Evolutionary conservation across 1,140 invertebrate genomes (phyloP).

Genomic region (Polypedilum vanderplanki): DNA sequence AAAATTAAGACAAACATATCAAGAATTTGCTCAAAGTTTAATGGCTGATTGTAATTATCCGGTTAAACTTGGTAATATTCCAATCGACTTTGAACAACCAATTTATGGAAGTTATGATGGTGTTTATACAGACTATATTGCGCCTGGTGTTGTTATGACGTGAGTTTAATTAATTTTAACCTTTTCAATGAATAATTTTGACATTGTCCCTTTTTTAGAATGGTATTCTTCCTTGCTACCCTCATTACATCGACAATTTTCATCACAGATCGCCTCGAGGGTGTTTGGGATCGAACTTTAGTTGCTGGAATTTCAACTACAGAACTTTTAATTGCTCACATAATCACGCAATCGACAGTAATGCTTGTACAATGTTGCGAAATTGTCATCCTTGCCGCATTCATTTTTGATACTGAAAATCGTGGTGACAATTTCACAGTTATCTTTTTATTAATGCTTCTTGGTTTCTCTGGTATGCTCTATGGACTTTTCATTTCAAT

Average conservation of each 20-base stretch:
- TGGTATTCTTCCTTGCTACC: constrained; percentile 72
- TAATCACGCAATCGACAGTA: constrained; percentile 64
- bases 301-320: constrained; percentile 62
- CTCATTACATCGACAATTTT: constrained; percentile 70
- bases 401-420: constrained; percentile 53
- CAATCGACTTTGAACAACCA: constrained; percentile 59
- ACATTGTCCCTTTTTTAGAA: constrained; percentile 45
- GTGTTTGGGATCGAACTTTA: constrained; percentile 66
- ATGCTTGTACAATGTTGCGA: constrained; percentile 61
- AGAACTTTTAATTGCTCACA: constrained; percentile 67
- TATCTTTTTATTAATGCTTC: constrained; percentile 50
- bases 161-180: constrained; percentile 43
- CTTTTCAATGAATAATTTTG: not conserved
- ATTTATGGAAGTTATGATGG: constrained; percentile 60
- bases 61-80: constrained; percentile 49
- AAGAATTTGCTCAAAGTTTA: constrained; percentile 49
- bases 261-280: constrained; percentile 72
- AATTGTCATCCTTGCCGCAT: constrained; percentile 53
- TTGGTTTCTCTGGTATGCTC: constrained; percentile 61
- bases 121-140: constrained; percentile 65
- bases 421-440: constrained; percentile 53
- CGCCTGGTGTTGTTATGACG: constrained; percentile 67
- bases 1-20: constrained; percentile 56
- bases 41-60: constrained; percentile 54
- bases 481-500: constrained; percentile 70